Base-by-base conservation (phyloP, 2,113 vertebrate genomes). In the Rana temporaria region DNA sequence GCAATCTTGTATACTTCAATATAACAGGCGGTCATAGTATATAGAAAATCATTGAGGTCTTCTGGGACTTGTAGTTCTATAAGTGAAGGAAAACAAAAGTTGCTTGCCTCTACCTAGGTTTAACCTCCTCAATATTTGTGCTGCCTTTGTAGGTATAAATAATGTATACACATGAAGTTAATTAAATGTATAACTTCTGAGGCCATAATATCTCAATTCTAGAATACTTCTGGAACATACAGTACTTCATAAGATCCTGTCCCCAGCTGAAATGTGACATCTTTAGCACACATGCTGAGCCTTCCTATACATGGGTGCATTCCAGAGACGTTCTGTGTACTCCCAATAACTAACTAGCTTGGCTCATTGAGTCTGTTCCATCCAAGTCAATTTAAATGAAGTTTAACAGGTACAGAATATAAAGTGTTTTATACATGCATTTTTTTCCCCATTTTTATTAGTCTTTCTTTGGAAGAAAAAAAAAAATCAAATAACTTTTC, bases 341-440 rank as follows among this genome's bases (percentile, higher is more conserved):
- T 87, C 34, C 79, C 87, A 91, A 89, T 85, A 88, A 88, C 86
- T 87, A 87, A 66, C 75, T 64, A 69, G 79, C 64, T 16, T 78
- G 74, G 83, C 67, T 85, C 78, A 72, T 84, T 87, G 84, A 84
- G 84, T 84, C 81, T 77, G 77, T 52, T 68, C 85, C 77, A 90
- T 92, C 89, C 73, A 80, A 86, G 84, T 84, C 89, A 90, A 91
- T 91, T 85, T 90, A 85, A 56, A 83, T 90, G 88, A 92, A 87
- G 88, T 82, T 88, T 87, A 89, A 87, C 90, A 91, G 89, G 86
- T 87, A 78, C 52, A 73, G 30, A 78, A 71, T 77, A 84, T 90
- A 84, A 52, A 82, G 67, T 83, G 84, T 87, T 14, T 78, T 85
- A 84, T 32, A 81, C 85, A 87, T 88, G 48, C 76, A 30, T 67